Percentiles rank a stretch among this genome's conserved stretches.
Conservation (phyloP, 2,888 invertebrate genomes). For the Aphidoletes aphidimyza region DNA sequence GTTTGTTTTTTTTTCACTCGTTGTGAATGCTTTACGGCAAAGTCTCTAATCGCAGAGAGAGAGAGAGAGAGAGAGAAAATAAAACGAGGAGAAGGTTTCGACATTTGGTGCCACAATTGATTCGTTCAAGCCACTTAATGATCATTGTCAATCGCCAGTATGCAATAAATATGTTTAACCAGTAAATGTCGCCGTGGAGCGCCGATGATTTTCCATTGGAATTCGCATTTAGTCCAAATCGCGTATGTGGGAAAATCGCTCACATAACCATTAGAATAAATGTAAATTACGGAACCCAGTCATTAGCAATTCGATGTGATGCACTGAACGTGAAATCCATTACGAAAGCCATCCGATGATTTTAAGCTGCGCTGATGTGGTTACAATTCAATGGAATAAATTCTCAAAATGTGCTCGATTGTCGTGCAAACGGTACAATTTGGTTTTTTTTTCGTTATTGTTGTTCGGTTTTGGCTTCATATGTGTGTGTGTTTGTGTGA, state of each 20-base stretch:
- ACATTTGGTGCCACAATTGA: too few species aligned
- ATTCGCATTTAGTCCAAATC: conserved; percentile 3
- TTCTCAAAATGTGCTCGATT: neutral
- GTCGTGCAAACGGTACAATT: conserved; percentile 38
- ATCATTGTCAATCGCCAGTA: neutral
- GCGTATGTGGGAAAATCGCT: conserved; percentile 41
- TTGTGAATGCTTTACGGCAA: too few species aligned
- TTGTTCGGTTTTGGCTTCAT: too few species aligned
- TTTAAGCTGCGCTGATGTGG: neutral
- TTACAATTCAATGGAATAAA: neutral
- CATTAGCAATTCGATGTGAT: conserved; percentile 3
- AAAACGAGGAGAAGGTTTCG: too few species aligned
- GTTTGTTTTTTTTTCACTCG: too few species aligned
- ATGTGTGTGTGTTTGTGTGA: too few species aligned
- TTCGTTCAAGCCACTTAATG: neutral
- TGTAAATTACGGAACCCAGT: conserved; percentile 49
- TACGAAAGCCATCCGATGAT: neutral
- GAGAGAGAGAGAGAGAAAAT: too few species aligned
- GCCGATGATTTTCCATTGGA: neutral
- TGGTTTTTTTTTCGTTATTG: neutral
- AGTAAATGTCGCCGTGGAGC: neutral
- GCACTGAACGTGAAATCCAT: conserved; percentile 20
- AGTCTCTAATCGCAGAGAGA: too few species aligned
- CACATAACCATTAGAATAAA: conserved; percentile 47
- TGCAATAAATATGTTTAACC: neutral